Base-by-base conservation (phyloP, 2,797 vertebrate species). In the Falco novaeseelandiae region DNA sequence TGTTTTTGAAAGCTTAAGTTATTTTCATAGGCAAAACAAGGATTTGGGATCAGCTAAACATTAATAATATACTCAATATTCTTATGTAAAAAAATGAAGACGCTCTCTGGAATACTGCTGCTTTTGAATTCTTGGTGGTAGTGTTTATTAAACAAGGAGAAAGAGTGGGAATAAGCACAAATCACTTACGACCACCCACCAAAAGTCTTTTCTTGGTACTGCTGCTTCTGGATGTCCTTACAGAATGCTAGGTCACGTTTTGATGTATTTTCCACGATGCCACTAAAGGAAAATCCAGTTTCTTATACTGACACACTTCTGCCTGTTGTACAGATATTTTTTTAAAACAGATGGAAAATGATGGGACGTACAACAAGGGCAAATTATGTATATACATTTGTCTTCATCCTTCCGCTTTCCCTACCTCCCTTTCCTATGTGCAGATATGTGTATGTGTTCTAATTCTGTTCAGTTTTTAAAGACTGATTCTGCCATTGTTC, bases 331-430 rank as follows among this genome's bases (percentile, higher is more conserved):
- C 95, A 92, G 49, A 83, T 71, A 3, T 6, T 72, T 86, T 70
- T 83, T 83, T 14, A 59, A 67, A 87, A 90, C 59, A 88, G 74
- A 82, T 94, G 91, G 93, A 92, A 96, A 96, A 96, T 46, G 96
- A 97, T 96, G 96, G 93, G 96, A 97, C 91, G 89, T 96, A 94
- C 89, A 96, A 96, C 90, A 93, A 95, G 83, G 82, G 93, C 94
- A 94, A 93, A 84, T 73, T 25, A 27, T 27, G 7, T 79, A 8
- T 48, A 5, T 46, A 65, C 52, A 30, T 87, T 96, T 95, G 55
- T 76, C 73, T 89, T 83, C 89, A 87, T 96, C 46, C 42, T 95
- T 91, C 49, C 0, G 1, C 82, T 90, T 83, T 96, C 70, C 59
- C 51, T 90, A 4, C 51, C 48, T 97, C 49, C 32, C 57, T 95